Evolutionary conservation across 2,797 vertebrate species (phyloP), one percentile per base, ranked within the genome.

Genomic region (Lerista edwardsae): DNA sequence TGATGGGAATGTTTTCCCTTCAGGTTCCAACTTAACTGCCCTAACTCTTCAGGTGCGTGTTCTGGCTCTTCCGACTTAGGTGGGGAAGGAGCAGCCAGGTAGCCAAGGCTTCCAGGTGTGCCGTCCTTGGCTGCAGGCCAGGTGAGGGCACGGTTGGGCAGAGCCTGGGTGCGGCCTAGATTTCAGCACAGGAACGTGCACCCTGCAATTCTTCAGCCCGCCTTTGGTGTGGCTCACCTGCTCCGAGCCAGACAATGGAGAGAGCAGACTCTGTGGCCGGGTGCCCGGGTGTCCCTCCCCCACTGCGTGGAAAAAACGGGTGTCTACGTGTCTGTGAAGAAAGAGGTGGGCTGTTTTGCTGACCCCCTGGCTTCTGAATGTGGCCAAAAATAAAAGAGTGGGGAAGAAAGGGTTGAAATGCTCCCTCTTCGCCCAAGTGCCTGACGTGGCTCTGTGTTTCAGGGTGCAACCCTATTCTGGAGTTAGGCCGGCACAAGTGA

Each of bases 101-200:
- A 11, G 57, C 0, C 2, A 6, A 1, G 3, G 57, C 51, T 1
- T 12, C 57, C 55, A 8, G 62, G 0, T 11, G 0, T 29, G 41
- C 4, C 39, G 44, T 3, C 31, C 2, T 39, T 69, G 78, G 41
- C 57, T 0, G 0, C n/a, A 2, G 75, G 61, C 61, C 84, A 80
- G 1, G 80, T 75, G 55, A 6, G 5, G 44, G 55, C 74, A 76
- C 9, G 73, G 51, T 51, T 72, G 68, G 84, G 69, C n/a, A 55
- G 14, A 78, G 2, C 29, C 29, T 71, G 71, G 75, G 19, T 7
- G 4, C 0, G 36, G 72, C 41, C 27, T n/a, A 61, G 51, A 25
- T 62, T 21, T 61, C 78, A 23, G 57, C 62, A 75, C 73, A 62
- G 61, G 67, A 57, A 68, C 36, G 47, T 34, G 57, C 9, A 3